These are phyloP conservation scores for Balaenoptera acutorostrata DNA, from an alignment of 2,113 vertebrate genomes.

Conservation along the genomic window DNA sequence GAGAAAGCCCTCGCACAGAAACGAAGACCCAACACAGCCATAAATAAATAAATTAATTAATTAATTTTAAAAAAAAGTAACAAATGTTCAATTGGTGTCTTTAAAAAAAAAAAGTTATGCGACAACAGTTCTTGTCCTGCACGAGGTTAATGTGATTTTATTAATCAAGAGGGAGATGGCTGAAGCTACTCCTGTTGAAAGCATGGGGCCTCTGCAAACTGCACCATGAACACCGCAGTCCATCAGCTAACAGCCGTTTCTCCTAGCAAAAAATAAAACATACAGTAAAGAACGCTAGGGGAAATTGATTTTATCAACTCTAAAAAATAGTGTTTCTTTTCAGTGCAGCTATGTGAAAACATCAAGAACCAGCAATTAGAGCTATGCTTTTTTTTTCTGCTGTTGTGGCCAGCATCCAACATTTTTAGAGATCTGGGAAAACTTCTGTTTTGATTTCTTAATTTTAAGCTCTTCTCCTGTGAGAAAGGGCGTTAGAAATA, in stretches of 20 bases:
- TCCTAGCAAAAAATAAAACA: background rate
- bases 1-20: no score
- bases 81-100: no score
- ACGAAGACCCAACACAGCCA: no score
- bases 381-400: background rate
- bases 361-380: background rate
- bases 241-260: background rate
- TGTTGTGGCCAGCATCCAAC: background rate
- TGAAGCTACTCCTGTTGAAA: background rate
- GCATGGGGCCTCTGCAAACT: background rate
- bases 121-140: background rate
- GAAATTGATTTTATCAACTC: constrained; percentile 3
- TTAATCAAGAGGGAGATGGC: background rate
- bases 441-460: background rate
- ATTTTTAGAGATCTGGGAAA: background rate
- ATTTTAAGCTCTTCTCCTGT: background rate
- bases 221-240: background rate
- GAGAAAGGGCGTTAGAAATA: background rate
- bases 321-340: background rate
- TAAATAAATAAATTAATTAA: no score
- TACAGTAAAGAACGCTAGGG: background rate
- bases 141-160: background rate
- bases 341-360: background rate
- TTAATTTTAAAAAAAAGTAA: no score
- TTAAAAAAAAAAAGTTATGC: background rate